Conservation (phyloP, 2,113 vertebrate genomes). For the Corydoras maculifer region DNA sequence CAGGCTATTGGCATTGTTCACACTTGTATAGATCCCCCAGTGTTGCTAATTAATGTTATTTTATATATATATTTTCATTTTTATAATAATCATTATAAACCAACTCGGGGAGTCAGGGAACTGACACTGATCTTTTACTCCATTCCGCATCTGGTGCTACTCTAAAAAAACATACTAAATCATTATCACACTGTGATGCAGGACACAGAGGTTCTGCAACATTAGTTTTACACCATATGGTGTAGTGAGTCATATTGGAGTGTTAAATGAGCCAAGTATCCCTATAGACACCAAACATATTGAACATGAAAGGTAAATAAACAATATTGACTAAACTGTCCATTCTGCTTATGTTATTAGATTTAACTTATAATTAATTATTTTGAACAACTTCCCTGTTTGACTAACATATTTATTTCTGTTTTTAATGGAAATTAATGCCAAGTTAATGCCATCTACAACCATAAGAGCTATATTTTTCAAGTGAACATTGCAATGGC, state of each 20-base stretch:
- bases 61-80: slow-evolving; percentile 25
- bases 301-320: not conserved
- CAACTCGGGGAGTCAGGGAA: not conserved
- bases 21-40: not conserved
- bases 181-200: slow-evolving; percentile 19
- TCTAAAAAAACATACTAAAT: slow-evolving; percentile 15
- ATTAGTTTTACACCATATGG: slow-evolving; percentile 34
- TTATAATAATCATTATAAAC: not conserved
- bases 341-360: not conserved
- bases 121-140: no score
- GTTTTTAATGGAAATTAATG: no score
- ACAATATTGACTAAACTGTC: not conserved
- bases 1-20: not conserved
- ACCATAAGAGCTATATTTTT: no score
- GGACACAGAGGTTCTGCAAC: slow-evolving; percentile 35
- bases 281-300: slow-evolving; percentile 26
- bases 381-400: no score
- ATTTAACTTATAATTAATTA: no score
- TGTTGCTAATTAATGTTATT: slow-evolving; percentile 16
- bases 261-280: slow-evolving; percentile 19
- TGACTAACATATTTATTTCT: no score
- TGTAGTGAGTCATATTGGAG: slow-evolving; percentile 13
- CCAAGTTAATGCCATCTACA: no score
- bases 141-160: not conserved
- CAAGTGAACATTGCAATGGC: no score